Conservation (phyloP, 2,113 vertebrate species). For the Columbina picui region DNA sequence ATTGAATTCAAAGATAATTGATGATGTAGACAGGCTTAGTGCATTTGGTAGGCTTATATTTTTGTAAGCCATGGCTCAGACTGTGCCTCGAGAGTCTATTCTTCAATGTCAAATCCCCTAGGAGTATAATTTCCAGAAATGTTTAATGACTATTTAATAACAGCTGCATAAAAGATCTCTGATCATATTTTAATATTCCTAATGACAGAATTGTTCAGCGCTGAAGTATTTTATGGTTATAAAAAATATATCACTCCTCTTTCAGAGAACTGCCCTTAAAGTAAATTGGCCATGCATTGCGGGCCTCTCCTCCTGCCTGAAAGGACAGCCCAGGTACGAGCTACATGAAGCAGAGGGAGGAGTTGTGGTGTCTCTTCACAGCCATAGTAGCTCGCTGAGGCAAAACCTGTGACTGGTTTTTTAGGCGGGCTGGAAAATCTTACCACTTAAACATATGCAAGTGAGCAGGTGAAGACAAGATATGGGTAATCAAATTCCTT, state of each 20-base stretch:
- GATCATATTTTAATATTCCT: slow-evolving; percentile 29
- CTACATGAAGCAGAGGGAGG: background rate
- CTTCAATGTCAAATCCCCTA: slow-evolving; percentile 16
- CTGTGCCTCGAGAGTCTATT: background rate
- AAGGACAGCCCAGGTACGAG: background rate
- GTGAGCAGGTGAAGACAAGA: background rate
- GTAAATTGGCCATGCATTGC: background rate
- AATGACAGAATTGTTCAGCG: background rate
- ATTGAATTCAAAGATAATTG: background rate
- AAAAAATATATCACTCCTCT: background rate
- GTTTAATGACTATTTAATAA: slow-evolving; percentile 57
- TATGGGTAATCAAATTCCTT: background rate
- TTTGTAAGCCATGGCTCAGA: background rate
- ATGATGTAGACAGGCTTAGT: background rate
- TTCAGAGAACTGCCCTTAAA: background rate
- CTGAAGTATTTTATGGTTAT: background rate
- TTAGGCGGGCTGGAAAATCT: background rate
- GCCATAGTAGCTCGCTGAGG: background rate
- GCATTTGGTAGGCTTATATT: background rate
- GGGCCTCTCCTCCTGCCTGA: background rate
- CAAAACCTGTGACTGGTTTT: background rate
- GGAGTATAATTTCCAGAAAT: slow-evolving; percentile 39
- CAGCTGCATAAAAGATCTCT: slow-evolving; percentile 35
- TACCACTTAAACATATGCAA: background rate
- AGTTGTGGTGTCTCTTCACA: background rate